phyloP scores from a whole-genome alignment of 2,113 vertebrate species.

The Plotosus lineatus region DNA sequence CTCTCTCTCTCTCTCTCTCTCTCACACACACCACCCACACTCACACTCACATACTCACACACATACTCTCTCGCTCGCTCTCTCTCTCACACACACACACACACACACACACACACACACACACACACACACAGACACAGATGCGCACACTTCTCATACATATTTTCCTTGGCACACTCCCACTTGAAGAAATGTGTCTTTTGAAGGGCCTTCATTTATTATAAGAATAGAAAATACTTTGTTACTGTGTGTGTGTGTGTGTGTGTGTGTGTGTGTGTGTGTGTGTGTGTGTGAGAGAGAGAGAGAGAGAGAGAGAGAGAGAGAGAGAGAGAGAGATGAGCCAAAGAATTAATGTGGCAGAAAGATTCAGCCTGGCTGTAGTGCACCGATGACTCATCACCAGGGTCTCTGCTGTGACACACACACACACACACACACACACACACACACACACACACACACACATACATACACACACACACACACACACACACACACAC shows the following conservation, averaged over 20 bases:
- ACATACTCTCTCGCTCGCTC: no score
- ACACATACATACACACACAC: constrained; percentile 40
- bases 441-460: constrained; percentile 31
- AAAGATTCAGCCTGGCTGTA: constrained; percentile 36
- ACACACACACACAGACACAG: background rate
- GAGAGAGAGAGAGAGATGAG: no score
- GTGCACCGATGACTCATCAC: constrained; percentile 43
- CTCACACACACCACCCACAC: background rate
- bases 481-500: constrained; percentile 33
- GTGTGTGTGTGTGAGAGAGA: constrained; percentile 36
- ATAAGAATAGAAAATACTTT: background rate
- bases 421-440: constrained; percentile 28
- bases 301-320: no score
- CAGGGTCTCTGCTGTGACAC: constrained; percentile 38
- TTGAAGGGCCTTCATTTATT: background rate
- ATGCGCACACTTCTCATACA: background rate
- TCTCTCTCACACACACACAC: background rate
- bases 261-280: constrained; percentile 35
- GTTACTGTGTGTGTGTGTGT: constrained; percentile 19
- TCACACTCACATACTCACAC: background rate
- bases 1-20: no score
- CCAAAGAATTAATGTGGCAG: constrained; percentile 46
- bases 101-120: constrained; percentile 10
- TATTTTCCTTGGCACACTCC: background rate
- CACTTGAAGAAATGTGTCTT: background rate